phyloP scores from a whole-genome alignment of 2,113 vertebrate species.

The Hystrix cristata region DNA sequence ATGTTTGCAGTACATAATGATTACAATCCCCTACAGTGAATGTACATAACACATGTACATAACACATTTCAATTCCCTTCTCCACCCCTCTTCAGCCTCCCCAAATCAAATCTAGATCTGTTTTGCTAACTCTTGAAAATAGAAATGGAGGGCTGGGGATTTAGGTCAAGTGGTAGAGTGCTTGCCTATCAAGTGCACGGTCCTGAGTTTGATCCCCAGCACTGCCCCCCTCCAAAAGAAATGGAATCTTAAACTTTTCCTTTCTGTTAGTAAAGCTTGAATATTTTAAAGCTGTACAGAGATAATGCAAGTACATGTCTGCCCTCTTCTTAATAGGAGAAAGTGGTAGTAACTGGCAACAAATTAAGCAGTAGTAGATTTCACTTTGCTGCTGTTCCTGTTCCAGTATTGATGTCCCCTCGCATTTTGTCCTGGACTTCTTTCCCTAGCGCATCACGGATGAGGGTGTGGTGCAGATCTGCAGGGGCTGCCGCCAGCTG shows the following conservation, averaged over 20 bases:
- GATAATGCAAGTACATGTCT: not conserved
- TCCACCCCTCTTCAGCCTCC: not conserved
- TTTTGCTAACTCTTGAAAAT: not conserved
- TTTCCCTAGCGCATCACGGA: slow-evolving; percentile 93
- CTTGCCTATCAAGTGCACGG: no score
- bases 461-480: slow-evolving; percentile 94
- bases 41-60: not conserved
- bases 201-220: no score
- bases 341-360: not conserved
- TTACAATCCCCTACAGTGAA: not conserved
- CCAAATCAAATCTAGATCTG: not conserved
- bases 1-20: not conserved
- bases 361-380: rapidly evolving
- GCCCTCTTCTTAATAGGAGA: not conserved
- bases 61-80: not conserved
- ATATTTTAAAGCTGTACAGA: not conserved
- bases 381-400: no score
- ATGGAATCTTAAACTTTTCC: not conserved
- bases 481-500: slow-evolving; percentile 93
- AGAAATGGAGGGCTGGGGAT: not conserved
- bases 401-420: not conserved
- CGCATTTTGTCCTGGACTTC: not conserved
- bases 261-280: not conserved
- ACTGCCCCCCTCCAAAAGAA: not conserved
- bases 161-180: no score